Evolutionary conservation across 1,140 invertebrate species (phyloP).

Genomic region (Drosophila equinoxialis): DNA sequence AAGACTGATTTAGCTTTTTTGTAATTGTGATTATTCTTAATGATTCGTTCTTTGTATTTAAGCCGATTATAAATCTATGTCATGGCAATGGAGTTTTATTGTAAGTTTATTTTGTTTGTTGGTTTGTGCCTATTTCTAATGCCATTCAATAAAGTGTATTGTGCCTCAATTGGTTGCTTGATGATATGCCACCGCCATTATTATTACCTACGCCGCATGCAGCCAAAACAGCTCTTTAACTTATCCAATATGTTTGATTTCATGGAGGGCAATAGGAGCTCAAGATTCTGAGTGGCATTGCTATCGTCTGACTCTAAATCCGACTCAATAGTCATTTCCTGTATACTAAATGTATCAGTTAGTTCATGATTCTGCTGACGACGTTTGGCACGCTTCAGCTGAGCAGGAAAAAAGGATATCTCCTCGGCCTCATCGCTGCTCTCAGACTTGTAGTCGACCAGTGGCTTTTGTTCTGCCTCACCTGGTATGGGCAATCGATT

Average conservation of each 20-base stretch:
- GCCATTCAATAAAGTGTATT: constrained; percentile 74
- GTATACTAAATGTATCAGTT: constrained; percentile 82
- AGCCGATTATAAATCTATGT: constrained; percentile 56
- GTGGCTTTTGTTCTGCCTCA: constrained; percentile 72
- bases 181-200: constrained; percentile 10
- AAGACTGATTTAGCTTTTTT: constrained; percentile 22
- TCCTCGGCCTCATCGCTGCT: constrained; percentile 81
- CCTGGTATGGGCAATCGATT: constrained; percentile 78
- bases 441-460: constrained; percentile 82
- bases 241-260: constrained; percentile 75
- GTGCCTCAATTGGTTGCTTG: constrained; percentile 42
- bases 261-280: constrained; percentile 74
- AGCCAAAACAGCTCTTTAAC: constrained; percentile 73
- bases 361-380: constrained; percentile 70
- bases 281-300: constrained; percentile 77
- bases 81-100: constrained; percentile 65
- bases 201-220: constrained; percentile 68
- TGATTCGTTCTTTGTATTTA: constrained; percentile 37
- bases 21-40: constrained; percentile 34
- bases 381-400: constrained; percentile 69
- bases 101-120: constrained; percentile 23
- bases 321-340: constrained; percentile 82
- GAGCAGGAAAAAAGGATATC: constrained; percentile 76
- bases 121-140: constrained; percentile 50
- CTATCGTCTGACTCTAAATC: constrained; percentile 80